phyloP scores from a whole-genome alignment of 2,113 vertebrate genomes.

The Prionailurus viverrinus region DNA sequence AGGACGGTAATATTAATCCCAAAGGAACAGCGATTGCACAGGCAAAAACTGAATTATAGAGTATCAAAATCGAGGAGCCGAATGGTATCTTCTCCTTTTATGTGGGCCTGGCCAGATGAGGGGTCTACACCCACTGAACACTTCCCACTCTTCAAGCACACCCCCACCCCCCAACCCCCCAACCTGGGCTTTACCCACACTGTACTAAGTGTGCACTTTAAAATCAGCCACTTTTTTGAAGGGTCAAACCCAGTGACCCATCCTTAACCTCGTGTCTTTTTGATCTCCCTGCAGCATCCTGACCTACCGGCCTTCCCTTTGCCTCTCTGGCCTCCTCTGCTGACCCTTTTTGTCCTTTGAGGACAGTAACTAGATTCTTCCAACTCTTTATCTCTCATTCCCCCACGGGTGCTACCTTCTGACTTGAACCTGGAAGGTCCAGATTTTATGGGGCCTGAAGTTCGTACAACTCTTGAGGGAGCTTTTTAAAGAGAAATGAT shows the following conservation, averaged over 20 bases:
- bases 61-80: neutral
- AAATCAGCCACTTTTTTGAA: neutral
- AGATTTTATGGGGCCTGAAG: neutral
- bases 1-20: neutral
- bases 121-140: neutral
- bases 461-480: neutral
- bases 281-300: slow-evolving; percentile 1
- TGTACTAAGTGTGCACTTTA: neutral
- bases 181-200: neutral
- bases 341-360: slow-evolving; percentile 41
- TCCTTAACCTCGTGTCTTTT: neutral
- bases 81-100: neutral
- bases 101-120: neutral
- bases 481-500: slow-evolving; percentile 10
- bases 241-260: slow-evolving; percentile 27
- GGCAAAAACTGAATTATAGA: neutral
- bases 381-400: neutral
- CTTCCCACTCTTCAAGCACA: neutral
- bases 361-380: neutral
- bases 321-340: neutral
- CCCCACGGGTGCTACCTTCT: neutral
- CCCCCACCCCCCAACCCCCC: neutral
- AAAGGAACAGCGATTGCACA: neutral
- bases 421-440: neutral
- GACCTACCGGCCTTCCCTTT: neutral